Evolutionary conservation across 2,113 vertebrate genomes (phyloP), one percentile per base, ranked within the genome.

Genomic region (Dendropsophus ebraccatus): DNA sequence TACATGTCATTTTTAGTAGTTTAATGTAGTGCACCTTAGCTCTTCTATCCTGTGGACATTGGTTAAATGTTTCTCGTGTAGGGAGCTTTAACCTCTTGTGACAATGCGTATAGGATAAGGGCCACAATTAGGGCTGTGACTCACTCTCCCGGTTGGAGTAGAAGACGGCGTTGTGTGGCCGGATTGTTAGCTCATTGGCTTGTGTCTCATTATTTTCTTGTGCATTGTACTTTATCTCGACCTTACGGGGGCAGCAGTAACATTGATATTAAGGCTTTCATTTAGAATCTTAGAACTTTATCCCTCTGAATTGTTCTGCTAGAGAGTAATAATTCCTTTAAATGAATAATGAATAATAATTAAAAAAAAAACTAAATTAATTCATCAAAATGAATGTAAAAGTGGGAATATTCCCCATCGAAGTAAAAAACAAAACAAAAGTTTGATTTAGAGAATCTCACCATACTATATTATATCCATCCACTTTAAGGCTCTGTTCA

Each of bases 21-120:
- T n/a, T n/a, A n/a, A n/a, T n/a, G n/a, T n/a, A n/a, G n/a, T n/a
- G n/a, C n/a, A n/a, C n/a, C n/a, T 41, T 41, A 41, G 8, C 41
- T 41, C 8, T 8, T 41, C 30, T 79, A 23, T 54, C 25, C 54
- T 65, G 19, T 25, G 23, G 32, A 65, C 78, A 81, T 49, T 81
- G 56, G 65, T 81, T 81, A 81, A 65, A 47, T 45, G 56, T 65
- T 62, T 1, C 56, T 60, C 28, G 52, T 80, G 56, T 30, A 30
- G 11, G 30, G 78, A 28, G 21, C 56, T 47, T 80, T 65, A 65
- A 45, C 78, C 32, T 81, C 56, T 65, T 65, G 78, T 81, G 56
- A 60, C 56, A 81, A n/a, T 14, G 6, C 14, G 21, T 62, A 25
- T 19, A 23, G 56, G 78, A 62, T 62, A 47, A 65, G 56, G 78